Conservation (phyloP, 1,140 invertebrate genomes). For the Lamellibrachia luymesi region DNA sequence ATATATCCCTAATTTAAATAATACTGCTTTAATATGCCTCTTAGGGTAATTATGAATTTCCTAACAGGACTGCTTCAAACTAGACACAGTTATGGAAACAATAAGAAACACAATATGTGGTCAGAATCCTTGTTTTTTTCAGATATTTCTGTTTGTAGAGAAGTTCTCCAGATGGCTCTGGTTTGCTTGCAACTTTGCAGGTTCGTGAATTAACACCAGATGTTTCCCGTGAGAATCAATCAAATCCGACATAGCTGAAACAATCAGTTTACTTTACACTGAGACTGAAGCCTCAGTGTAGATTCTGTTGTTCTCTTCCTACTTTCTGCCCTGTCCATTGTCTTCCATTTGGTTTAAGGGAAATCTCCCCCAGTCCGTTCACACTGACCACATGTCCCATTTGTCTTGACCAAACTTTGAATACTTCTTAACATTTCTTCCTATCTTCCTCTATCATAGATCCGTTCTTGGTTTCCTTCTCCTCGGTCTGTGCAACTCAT, state of each 20-base stretch:
- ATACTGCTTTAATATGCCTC: too few relatives aligned
- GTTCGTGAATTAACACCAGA: not conserved
- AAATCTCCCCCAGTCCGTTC: not conserved
- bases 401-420: too few relatives aligned
- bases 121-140: not conserved
- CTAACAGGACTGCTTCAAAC: not conserved
- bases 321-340: not conserved
- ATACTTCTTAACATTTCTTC: not conserved
- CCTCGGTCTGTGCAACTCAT: too few relatives aligned
- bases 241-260: not conserved
- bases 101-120: not conserved
- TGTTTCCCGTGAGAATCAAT: not conserved
- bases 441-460: not conserved
- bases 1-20: too few relatives aligned
- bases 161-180: not conserved
- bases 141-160: not conserved
- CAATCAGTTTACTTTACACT: not conserved
- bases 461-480: not conserved
- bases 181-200: not conserved
- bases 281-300: not conserved
- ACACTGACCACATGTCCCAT: too few relatives aligned
- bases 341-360: not conserved
- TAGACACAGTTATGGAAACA: not conserved
- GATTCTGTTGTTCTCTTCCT: not conserved
- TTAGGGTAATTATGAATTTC: too few relatives aligned